These are phyloP conservation scores for Pycnonotus jocosus DNA, from an alignment of 2,113 vertebrate genomes.

Conservation along the genomic window DNA sequence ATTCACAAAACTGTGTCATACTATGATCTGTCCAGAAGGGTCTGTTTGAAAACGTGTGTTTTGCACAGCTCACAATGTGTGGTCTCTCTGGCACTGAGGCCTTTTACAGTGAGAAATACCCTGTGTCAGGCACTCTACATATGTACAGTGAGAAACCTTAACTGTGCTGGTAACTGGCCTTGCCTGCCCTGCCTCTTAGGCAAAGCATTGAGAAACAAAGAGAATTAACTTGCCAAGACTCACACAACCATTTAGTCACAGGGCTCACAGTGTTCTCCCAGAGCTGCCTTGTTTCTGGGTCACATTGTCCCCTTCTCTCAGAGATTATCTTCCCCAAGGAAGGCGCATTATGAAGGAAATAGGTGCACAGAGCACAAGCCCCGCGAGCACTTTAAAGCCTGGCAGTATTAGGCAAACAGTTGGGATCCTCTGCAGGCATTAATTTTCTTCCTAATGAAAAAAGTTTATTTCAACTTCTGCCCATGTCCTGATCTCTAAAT, in stretches of 20 bases:
- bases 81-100: not conserved
- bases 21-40: not conserved
- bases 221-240: not conserved
- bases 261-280: not conserved
- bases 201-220: not conserved
- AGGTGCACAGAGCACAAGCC: not conserved
- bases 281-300: conserved; percentile 24
- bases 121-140: not conserved
- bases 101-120: not conserved
- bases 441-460: not conserved
- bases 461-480: conserved; percentile 1
- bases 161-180: not conserved
- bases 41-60: not conserved
- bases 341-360: not conserved
- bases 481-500: not conserved
- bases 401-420: not conserved
- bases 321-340: not conserved
- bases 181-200: not conserved
- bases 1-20: not conserved
- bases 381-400: not conserved
- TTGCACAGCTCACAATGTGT: not conserved
- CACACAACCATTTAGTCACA: not conserved
- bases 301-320: not conserved
- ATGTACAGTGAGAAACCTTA: not conserved
- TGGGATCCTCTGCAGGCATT: not conserved